These are phyloP conservation scores for Podarcis raffonei DNA, from an alignment of 2,113 vertebrate species.

Conservation along the genomic window DNA sequence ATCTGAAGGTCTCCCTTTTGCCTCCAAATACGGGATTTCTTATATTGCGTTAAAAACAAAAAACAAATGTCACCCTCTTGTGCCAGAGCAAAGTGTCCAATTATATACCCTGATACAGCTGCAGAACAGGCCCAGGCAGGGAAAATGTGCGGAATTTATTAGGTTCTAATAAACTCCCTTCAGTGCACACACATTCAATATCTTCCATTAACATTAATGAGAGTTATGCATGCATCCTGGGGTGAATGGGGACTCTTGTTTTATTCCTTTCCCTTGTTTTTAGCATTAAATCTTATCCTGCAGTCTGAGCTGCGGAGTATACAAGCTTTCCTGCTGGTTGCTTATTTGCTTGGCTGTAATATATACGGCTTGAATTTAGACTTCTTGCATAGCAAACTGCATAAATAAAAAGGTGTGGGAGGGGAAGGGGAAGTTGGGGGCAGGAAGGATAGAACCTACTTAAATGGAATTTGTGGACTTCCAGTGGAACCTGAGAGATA, in stretches of 20 bases:
- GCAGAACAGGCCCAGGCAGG: not conserved
- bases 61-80: not conserved
- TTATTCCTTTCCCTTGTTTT: slow-evolving; percentile 63
- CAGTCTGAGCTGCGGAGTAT: slow-evolving; percentile 58
- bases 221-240: slow-evolving; percentile 51
- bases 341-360: slow-evolving; percentile 59
- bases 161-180: slow-evolving; percentile 62
- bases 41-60: not conserved
- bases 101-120: slow-evolving; percentile 7
- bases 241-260: slow-evolving; percentile 55
- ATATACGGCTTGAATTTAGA: slow-evolving; percentile 42
- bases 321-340: slow-evolving; percentile 45
- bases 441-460: slow-evolving; percentile 33
- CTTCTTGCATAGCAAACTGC: slow-evolving; percentile 46
- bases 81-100: not conserved
- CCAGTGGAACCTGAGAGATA: slow-evolving; percentile 57
- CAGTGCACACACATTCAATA: slow-evolving; percentile 55
- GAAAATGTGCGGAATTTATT: slow-evolving; percentile 58
- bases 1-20: not conserved
- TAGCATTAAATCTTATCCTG: slow-evolving; percentile 65
- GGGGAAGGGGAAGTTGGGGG: too few species aligned
- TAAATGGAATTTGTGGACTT: slow-evolving; percentile 53
- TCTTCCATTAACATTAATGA: slow-evolving; percentile 75
- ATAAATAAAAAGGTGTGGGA: slow-evolving; percentile 53
- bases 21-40: not conserved